Evolutionary conservation across 1,140 invertebrate genomes (phyloP), one percentile per base, ranked within the genome.

Genomic region (Cyclina sinensis): DNA sequence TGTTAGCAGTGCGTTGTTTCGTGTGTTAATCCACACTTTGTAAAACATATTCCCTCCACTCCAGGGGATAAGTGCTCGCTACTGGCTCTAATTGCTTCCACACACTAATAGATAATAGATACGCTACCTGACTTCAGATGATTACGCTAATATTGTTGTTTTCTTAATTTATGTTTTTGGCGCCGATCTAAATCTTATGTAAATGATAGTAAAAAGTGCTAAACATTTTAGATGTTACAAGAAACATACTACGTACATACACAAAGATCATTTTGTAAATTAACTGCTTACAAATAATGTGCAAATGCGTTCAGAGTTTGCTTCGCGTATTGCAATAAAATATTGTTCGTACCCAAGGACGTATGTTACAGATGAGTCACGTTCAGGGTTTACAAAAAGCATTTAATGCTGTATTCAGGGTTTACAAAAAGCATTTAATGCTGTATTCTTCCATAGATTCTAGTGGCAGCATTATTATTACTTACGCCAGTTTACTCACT

Each of bases 151-250:
- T 54, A 51, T 78, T 78, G 74, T 78, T 78, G 74, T 78, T 78
- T 78, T 78, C 74, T 78, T 78, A 78, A 78, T 78, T 78, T 78
- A 78, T 78, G 74, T 39, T 51, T 78, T 78, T 78, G 74, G 46
- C 74, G 74, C 46, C 74, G 46, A 37, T 9, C 46, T 54, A 70
- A 37, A 70, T 35, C 32, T 70, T 70, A 70, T 78, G 46, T 78
- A 35, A 78, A 51, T 51, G 74, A 78, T 78, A 51, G 39, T 62
- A 62, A 37, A 39, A 70, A 70, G 32, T 37, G 65, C 16, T 70
- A 70, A 27, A 70, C 65, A 30, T 70, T 35, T 37, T 30, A 70
- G 32, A 39, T 70, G 65, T 70, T 70, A 70, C 65, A 70, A 37
- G 65, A 21, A 35, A 70, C 32, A 30, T 35, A 37, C 65, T 32